These are phyloP conservation scores for Oegoconia quadripuncta DNA, from an alignment of 2,888 invertebrate species.

Conservation along the genomic window DNA sequence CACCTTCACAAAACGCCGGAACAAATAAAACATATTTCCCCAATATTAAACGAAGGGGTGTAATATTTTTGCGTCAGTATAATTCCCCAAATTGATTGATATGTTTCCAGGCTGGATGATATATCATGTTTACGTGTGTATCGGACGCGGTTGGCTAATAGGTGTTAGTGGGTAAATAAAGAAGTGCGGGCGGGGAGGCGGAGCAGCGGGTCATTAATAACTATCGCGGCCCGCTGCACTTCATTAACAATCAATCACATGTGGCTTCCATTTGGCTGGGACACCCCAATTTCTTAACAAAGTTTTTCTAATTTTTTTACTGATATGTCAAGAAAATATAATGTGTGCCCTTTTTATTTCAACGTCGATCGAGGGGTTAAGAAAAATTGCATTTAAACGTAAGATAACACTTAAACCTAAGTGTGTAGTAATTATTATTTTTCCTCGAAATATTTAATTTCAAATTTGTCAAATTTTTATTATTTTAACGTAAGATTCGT, in stretches of 20 bases:
- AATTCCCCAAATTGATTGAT: conserved; percentile 73
- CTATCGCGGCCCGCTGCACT: conserved; percentile 66
- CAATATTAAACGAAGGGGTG: conserved; percentile 28
- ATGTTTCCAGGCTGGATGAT: conserved; percentile 57
- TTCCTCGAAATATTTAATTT: too few species aligned
- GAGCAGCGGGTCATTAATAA: conserved; percentile 68
- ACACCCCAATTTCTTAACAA: conserved; percentile 40
- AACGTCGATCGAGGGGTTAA: too few species aligned
- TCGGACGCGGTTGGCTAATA: conserved; percentile 60
- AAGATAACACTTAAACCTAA: too few species aligned
- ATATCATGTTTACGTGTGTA: conserved; percentile 54
- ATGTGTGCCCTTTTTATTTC: too few species aligned
- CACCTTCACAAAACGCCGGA: too few species aligned
- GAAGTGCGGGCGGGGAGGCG: conserved; percentile 55
- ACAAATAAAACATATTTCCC: conserved; percentile 5
- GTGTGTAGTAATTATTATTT: too few species aligned
- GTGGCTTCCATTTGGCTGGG: conserved; percentile 43
- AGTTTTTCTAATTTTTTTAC: too few species aligned
- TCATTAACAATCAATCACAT: conserved; percentile 77
- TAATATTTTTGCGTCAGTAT: conserved; percentile 44
- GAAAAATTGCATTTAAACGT: too few species aligned
- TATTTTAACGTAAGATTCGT: too few species aligned
- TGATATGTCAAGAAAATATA: too few species aligned
- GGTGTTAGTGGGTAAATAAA: conserved; percentile 71
- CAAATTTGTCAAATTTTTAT: too few species aligned